Base-by-base conservation (phyloP, 1,140 invertebrate species). In the Tetraneura akinire region DNA sequence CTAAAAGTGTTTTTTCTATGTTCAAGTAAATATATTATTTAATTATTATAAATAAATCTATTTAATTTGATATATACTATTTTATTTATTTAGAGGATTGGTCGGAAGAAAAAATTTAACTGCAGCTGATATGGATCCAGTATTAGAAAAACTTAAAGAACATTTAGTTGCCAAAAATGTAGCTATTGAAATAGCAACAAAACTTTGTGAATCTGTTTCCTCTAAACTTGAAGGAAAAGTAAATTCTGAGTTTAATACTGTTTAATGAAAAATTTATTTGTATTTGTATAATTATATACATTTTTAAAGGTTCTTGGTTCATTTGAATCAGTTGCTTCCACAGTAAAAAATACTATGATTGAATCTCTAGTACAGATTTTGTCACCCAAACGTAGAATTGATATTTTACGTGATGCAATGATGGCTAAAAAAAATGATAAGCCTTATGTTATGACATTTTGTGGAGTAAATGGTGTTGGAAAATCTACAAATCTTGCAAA, bases 401-500 rank as follows among this genome's bases (percentile, higher is more conserved):
- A 99, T 87, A 98, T 99, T 84, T 88, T 99, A 14, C 89, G 98
- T 80, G 98, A 99, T 86, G 96, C 97, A 23, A 87, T 97, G 81
- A 96, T 98, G 84, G 93, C 96, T 3, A 92, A 94, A 83, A 89
- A 91, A 71, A 88, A 91, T 82, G 87, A 88, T 0, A 88, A 91
- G n/a, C 97, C 98, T 0, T 99, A 97, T 86, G 92, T 96, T 1
- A 95, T 99, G 88, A 91, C 95, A 0, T 99, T 99, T 85, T 99
- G 98, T 88, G 98, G 98, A 66, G 98, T 99, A 0, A 99, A 99
- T 86, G 98, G 98, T 57, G 98, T 99, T 3, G 98, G 98, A 66
- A 99, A 99, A 85, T 99, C 97, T 0, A 99, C 98, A 3, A 99
- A 99, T 88, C 87, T 99, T 51, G 98, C 98, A 3, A 99, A 99